These are phyloP conservation scores for Clarias batrachus DNA, from an alignment of 2,113 vertebrate genomes.

Conservation along the genomic window DNA sequence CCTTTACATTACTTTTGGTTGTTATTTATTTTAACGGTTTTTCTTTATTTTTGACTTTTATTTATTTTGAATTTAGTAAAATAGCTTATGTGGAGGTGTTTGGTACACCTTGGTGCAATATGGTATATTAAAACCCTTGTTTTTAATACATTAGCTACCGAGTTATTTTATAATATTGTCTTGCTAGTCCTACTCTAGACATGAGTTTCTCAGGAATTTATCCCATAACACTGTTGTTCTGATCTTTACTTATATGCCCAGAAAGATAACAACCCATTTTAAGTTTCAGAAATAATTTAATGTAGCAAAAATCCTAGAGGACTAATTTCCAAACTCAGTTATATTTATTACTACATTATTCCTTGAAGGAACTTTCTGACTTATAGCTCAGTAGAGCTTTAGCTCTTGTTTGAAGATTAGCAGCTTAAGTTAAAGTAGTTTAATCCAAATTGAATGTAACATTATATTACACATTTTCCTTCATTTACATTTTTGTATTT, in stretches of 20 bases:
- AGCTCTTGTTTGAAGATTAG: not conserved
- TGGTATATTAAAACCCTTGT: not conserved
- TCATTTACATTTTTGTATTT: not conserved
- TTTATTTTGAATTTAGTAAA: too few species aligned
- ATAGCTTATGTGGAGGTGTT: not conserved
- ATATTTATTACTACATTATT: not conserved
- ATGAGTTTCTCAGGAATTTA: not conserved
- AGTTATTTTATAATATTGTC: not conserved
- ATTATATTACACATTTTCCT: slow-evolving; percentile 4
- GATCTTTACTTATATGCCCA: not conserved
- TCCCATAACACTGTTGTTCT: not conserved
- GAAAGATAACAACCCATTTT: not conserved
- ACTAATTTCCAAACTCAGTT: not conserved
- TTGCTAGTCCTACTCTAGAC: not conserved
- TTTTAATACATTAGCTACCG: not conserved
- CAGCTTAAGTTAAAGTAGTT: not conserved
- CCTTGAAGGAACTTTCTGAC: not conserved
- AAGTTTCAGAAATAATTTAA: not conserved
- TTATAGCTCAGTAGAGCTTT: not conserved
- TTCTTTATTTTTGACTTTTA: too few species aligned
- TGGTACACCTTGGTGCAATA: not conserved
- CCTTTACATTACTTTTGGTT: too few species aligned
- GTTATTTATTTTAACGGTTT: too few species aligned
- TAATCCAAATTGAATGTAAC: not conserved
- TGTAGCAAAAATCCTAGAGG: not conserved